A percentile compares a stretch with the other conserved stretches of the same genome.
Conservation (phyloP, 2,113 vertebrate genomes). For the Porphyrio hochstetteri region DNA sequence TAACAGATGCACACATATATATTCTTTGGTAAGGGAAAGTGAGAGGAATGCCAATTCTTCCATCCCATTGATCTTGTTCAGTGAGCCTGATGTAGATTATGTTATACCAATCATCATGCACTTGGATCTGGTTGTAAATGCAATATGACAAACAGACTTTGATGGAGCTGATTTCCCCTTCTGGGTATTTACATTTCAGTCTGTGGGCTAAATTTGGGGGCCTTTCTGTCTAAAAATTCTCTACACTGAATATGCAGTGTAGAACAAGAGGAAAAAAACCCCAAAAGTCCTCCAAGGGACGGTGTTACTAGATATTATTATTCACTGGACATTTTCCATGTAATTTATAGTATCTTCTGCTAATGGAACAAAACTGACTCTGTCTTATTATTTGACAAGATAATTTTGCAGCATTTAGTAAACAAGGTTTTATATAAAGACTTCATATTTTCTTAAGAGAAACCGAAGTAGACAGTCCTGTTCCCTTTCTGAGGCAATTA, state of each 20-base stretch:
- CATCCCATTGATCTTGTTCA: constrained; percentile 7
- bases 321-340: constrained; percentile 7
- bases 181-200: background rate
- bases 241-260: background rate
- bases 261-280: background rate
- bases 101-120: background rate
- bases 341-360: constrained; percentile 2
- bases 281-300: background rate
- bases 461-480: background rate
- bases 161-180: constrained; percentile 4
- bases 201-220: constrained; percentile 8
- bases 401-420: constrained; percentile 3
- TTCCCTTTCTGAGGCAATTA: background rate
- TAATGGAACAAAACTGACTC: constrained; percentile 8
- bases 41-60: background rate
- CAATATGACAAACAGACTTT: constrained; percentile 1
- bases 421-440: background rate
- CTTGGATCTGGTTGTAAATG: background rate
- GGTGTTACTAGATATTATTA: constrained; percentile 11
- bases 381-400: constrained; percentile 5
- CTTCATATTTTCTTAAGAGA: background rate
- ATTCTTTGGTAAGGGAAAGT: background rate
- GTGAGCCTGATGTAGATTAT: background rate
- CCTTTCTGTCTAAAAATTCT: constrained; percentile 42
- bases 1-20: background rate